Evolutionary conservation across 2,888 invertebrate genomes (phyloP), one percentile per base, ranked within the genome.

Genomic region (Nomada hirtipes): DNA sequence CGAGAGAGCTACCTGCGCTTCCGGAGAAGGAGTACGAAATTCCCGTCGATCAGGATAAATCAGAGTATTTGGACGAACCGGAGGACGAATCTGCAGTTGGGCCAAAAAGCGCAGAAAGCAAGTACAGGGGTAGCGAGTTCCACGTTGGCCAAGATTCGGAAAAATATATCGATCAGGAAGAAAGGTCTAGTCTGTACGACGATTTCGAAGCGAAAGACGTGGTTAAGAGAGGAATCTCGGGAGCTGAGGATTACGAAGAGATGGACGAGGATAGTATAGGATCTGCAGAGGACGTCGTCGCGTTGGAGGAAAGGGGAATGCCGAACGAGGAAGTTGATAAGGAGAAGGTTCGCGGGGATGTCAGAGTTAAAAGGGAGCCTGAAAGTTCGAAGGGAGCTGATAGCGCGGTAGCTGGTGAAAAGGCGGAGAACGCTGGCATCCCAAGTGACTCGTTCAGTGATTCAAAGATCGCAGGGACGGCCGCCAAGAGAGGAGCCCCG

Each of bases 181-280:
- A 87, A 11, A 60, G 73, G 15, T 83, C 82, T 13, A 82, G 71
- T 18, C 11, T 87, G 59, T 87, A 87, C 76, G 87, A 87, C 1
- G 87, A 87, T 18, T 84, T 82, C 53, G 87, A 87, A 61, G 20
- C 86, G 53, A 89, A 89, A 72, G 90, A 90, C 74, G 83, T 84
- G 57, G 84, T 79, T 50, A 84, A 87, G 52, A 68, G 89, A 53
- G 83, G 83, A 44, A 71, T 80, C 9, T 59, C 76, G 23, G 65
- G 81, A 13, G 75, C 88, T 0, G 85, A 86, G 53, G 89, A 89
- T 44, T 87, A 89, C 67, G 89, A 89, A 42, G 90, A 89, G 50
- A 23, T 76, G 29, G 76, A 82, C 7, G 85, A 81, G 0, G 76
- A 84, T 0, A 26, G 52, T 0, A 4, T 50, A 0, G 78, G 18